These are phyloP conservation scores for Mamestra brassicae DNA, from an alignment of 2,888 invertebrate genomes.

Conservation along the genomic window DNA sequence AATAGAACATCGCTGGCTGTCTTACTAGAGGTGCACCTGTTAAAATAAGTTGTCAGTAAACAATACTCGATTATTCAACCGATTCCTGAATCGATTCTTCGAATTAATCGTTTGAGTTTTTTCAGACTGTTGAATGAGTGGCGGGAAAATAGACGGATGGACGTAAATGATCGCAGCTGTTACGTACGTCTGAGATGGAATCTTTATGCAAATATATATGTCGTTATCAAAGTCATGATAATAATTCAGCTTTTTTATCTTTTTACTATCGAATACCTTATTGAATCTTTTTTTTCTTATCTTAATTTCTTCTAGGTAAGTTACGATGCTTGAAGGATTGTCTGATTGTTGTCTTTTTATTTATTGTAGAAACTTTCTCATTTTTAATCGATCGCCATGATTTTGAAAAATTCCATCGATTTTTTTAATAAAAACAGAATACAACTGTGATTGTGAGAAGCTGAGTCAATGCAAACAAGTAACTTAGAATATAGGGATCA, in stretches of 20 bases:
- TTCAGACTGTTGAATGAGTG: conserved; percentile 23
- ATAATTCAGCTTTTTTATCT: background rate
- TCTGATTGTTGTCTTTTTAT: no score
- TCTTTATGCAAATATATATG: conserved; percentile 25
- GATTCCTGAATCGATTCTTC: conserved; percentile 33
- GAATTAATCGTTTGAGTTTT: conserved; percentile 42
- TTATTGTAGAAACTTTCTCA: no score
- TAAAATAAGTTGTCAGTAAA: conserved; percentile 39
- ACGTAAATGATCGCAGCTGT: conserved; percentile 28
- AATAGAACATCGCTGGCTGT: background rate
- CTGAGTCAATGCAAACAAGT: background rate
- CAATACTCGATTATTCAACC: conserved; percentile 15
- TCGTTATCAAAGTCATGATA: conserved; percentile 14
- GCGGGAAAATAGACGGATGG: conserved; percentile 30
- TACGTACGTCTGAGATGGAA: conserved; percentile 10
- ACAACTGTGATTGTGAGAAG: background rate
- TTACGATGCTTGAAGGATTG: no score
- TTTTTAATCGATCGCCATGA: no score
- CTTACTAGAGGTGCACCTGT: conserved; percentile 30
- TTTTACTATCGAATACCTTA: background rate
- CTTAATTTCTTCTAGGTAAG: no score
- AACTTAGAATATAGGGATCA: background rate
- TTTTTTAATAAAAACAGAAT: no score
- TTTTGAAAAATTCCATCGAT: no score
- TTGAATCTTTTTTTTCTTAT: no score